Evolutionary conservation across 1,140 invertebrate genomes (phyloP), one percentile per base, ranked within the genome.

Genomic region (Berghia stephanieae): DNA sequence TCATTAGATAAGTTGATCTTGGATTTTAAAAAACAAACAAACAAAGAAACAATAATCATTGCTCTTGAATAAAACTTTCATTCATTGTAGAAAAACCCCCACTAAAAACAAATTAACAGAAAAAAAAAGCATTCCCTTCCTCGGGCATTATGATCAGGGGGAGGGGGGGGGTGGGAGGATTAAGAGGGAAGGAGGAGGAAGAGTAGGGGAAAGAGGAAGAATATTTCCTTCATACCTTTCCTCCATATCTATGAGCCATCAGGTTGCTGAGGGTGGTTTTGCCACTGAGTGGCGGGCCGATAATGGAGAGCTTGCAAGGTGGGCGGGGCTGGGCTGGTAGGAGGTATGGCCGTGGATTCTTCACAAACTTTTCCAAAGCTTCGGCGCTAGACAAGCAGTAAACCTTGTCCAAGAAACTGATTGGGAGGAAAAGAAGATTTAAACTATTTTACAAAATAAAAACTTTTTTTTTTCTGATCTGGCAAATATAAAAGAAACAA

Each of bases 391-490:
- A 89, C 72, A 90, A 52, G 34, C 83, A 81, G 78, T 89, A 90
- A 67, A 90, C 84, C 78, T 90, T 90, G 73, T 89, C 88, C 67
- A 89, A 78, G 76, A 88, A 90, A 81, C 88, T 89, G 79, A 66
- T 82, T 78, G 18, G 42, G 40, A 71, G 57, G 5, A 69, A 8
- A 43, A 70, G 10, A 21, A 70, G 42, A 70, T 18, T 16, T 1
- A 4, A 66, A 4, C 1, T 1, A n/a, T n/a, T n/a, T 52, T 52
- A 44, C 18, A 60, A 13, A 74, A 16, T 60, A 34, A 36, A 70
- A 68, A 2, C n/a, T 24, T 31, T 74, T 68, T 27, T 68, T 38
- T 31, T 38, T 31, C 31, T 8, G 18, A 21, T 52, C 16, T 52
- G 24, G 1, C 18, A 24, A 16, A 52, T 52, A 24, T 52, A 1